Base-by-base conservation (phyloP, 1,140 invertebrate species). In the Heliconius melpomene region DNA sequence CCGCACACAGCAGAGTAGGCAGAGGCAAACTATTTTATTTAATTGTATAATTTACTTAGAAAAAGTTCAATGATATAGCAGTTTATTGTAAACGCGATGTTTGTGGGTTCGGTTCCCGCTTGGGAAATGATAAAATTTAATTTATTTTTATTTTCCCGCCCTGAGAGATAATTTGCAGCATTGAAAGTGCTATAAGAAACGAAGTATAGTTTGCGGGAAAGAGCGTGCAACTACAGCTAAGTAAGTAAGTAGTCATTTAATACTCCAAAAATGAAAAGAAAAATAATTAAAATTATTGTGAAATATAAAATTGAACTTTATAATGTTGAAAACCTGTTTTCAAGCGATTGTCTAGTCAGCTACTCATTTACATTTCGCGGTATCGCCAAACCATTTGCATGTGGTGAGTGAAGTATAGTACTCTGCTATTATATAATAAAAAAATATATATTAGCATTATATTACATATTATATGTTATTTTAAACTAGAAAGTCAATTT, bases 291-390 rank as follows among this genome's bases (percentile, higher is more conserved):
- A 26, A 66, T 66, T 29, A 66, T 29, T 66, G 23, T 66, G 23
- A 66, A 66, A 26, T 29, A 66, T 66, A 66, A 66, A 66, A 66
- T 23, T 29, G 60, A 66, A 66, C 60, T 66, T 29, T 9, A 66
- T 66, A 66, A 66, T 66, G 26, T 66, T 23, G 54, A 66, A 66
- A 66, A 66, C 60, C 23, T 66, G 60, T 66, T 66, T 66, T 66
- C 23, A 66, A 66, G 60, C 60, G 60, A 66, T 66, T 66, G 60
- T 66, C 60, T 29, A 66, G 60, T 66, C 60, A 66, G 60, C 60
- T 26, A 26, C 26, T 66, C 60, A 66, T 66, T 66, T 66, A 66
- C 60, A 66, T 66, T 66, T 66, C 60, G 60, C 60, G 60, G 60
- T 66, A 66, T 66, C 60, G 26, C 60, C 60, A 66, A 66, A 23